These are phyloP conservation scores for Macquaria ambigua DNA, from an alignment of 2,113 vertebrate genomes.

Conservation along the genomic window DNA sequence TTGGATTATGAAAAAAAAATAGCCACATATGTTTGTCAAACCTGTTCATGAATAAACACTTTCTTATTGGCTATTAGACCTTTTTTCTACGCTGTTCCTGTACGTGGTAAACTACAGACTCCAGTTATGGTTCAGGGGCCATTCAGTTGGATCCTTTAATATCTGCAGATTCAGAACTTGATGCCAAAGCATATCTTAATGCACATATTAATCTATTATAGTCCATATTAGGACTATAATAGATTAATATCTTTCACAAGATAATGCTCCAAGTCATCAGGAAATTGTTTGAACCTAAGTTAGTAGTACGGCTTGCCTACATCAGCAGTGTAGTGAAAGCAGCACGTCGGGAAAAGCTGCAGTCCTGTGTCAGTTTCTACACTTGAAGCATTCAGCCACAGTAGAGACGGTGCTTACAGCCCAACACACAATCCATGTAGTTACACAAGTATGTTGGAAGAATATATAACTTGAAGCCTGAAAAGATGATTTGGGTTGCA, in stretches of 20 bases:
- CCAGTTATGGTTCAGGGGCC: background rate
- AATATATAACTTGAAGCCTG: background rate
- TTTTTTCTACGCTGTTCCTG: background rate
- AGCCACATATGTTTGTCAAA: background rate
- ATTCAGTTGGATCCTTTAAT: background rate
- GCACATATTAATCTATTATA: too few species aligned
- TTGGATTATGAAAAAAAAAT: background rate
- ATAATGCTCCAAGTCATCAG: background rate
- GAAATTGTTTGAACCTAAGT: background rate
- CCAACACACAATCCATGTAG: too few species aligned
- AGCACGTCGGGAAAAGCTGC: background rate
- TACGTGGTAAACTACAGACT: background rate
- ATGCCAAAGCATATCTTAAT: background rate
- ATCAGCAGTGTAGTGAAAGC: background rate
- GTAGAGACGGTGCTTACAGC: background rate
- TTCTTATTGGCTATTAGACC: background rate
- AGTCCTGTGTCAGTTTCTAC: conserved; percentile 2
- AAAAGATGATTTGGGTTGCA: background rate
- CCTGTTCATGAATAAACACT: too few species aligned
- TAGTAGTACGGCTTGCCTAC: background rate
- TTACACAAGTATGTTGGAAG: background rate
- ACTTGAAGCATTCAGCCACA: background rate
- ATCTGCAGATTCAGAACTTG: background rate
- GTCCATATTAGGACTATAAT: background rate
- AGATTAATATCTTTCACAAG: background rate